Base-by-base conservation (phyloP, 2,113 vertebrate species). In the Notarius lentiginosus region DNA sequence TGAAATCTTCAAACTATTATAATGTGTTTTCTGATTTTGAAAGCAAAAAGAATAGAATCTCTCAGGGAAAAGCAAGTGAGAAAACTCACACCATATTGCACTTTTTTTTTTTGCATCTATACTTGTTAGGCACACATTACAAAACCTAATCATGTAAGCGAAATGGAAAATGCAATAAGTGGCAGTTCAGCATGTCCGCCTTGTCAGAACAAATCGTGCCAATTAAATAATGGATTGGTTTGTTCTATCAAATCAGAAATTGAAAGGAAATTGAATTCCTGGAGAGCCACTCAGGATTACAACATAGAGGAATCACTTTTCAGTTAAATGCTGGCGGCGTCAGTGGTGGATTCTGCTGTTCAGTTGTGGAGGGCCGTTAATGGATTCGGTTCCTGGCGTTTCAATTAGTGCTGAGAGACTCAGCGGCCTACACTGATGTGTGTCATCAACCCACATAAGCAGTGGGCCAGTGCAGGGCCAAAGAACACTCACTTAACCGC, bases 191-290 rank as follows among this genome's bases (percentile, higher is more conserved):
- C 83, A 84, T 83, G 89, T 89, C 91, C 89, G 90, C 90, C 90
- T 90, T 90, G 83, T 92, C 89, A 91, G 91, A 95, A 93, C 92
- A 92, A 93, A 91, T 92, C 85, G 93, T 88, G 86, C 87, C 92
- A 92, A 92, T 94, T 94, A 91, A 93, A 95, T 94, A 92, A 94
- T 92, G 89, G 87, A 93, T 93, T 92, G 89, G 87, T 92, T 86
- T 90, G 79, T 90, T 90, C 68, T 86, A 88, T 90, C 82, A 91
- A 89, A 91, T 87, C 88, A 87, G 89, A 92, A 92, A 91, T 91
- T 88, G 91, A 93, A 93, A 92, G 91, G 86, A 90, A 92, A 92
- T 90, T 90, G 85, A 90, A 92, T 93, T 89, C 91, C 92, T 91
- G 90, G 87, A 87, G 92, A 88, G 89, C 72, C 85, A 89, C 81